A percentile compares a stretch with the other conserved stretches of the same genome.
phyloP scores from a whole-genome alignment of 1,140 invertebrate species.

The Coptotermes formosanus region DNA sequence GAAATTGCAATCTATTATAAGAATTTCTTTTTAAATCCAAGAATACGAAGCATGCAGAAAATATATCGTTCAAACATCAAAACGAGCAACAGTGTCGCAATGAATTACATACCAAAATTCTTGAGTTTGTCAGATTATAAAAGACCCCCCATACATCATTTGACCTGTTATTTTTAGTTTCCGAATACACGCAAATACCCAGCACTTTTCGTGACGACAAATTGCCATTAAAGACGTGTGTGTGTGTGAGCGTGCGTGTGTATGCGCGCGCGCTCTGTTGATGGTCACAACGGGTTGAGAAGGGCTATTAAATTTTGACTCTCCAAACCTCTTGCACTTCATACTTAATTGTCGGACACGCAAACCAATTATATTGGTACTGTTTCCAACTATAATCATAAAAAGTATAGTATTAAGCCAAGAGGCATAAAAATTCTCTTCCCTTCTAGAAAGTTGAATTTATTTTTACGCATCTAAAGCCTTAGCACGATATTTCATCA shows the following conservation, averaged over 20 bases:
- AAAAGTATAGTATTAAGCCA: background rate
- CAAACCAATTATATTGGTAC: background rate
- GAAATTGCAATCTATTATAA: background rate
- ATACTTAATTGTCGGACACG: background rate
- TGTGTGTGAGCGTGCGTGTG: no score
- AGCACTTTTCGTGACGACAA: background rate
- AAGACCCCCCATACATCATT: background rate
- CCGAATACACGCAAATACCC: slow-evolving; percentile 14
- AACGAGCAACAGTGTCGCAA: background rate
- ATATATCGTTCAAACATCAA: background rate
- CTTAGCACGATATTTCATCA: background rate
- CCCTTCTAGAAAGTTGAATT: background rate
- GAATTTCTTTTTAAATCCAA: background rate
- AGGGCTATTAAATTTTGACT: background rate
- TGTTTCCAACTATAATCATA: background rate
- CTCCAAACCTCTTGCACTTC: background rate
- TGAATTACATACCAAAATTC: background rate
- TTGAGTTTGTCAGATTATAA: background rate
- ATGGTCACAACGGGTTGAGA: background rate
- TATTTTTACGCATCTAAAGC: background rate
- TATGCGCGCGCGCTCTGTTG: background rate
- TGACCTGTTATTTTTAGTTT: background rate
- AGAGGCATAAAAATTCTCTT: background rate
- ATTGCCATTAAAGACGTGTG: background rate
- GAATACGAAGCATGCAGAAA: background rate